A percentile compares a stretch with the other conserved stretches of the same genome.
Conservation (phyloP, 53 echinoderm and acorn worm genomes). For the Apostichopus leukothele region DNA sequence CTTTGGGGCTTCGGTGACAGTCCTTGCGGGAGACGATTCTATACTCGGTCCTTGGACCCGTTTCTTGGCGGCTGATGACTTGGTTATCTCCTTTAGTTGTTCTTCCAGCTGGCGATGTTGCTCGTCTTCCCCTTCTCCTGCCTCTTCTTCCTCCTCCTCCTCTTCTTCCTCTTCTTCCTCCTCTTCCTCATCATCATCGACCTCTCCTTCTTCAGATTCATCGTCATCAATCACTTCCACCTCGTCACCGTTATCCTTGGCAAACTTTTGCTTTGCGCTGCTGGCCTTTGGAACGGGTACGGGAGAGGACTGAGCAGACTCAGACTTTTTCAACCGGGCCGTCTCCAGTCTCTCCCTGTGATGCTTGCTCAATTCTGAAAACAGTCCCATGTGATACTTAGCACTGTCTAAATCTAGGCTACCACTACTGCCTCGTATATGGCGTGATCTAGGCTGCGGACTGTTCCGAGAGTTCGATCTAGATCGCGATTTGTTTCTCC, state of each 20-base stretch:
- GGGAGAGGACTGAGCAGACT: constrained; percentile 44
- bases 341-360: constrained; percentile 44
- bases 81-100: neutral
- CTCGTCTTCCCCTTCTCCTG: neutral
- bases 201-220: constrained; percentile 28
- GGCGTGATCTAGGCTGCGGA: constrained; percentile 46
- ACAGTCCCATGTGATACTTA: constrained; percentile 72
- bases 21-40: constrained; percentile 64
- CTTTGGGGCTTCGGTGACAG: constrained; percentile 63
- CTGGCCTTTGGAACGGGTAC: neutral
- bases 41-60: constrained; percentile 20
- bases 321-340: constrained; percentile 15
- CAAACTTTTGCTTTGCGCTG: neutral
- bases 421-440: constrained; percentile 56
- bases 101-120: neutral
- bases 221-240: constrained; percentile 34
- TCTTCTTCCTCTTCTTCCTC: constrained; percentile 39
- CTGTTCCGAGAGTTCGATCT: constrained; percentile 58
- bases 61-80: neutral
- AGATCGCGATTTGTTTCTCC: constrained; percentile 55
- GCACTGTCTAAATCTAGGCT: constrained; percentile 60
- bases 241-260: neutral
- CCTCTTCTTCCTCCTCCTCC: constrained; percentile 20
- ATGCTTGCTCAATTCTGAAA: constrained; percentile 65
- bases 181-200: constrained; percentile 22